These are phyloP conservation scores for Rhipidura dahli DNA, from an alignment of 2,113 vertebrate genomes.

Conservation along the genomic window DNA sequence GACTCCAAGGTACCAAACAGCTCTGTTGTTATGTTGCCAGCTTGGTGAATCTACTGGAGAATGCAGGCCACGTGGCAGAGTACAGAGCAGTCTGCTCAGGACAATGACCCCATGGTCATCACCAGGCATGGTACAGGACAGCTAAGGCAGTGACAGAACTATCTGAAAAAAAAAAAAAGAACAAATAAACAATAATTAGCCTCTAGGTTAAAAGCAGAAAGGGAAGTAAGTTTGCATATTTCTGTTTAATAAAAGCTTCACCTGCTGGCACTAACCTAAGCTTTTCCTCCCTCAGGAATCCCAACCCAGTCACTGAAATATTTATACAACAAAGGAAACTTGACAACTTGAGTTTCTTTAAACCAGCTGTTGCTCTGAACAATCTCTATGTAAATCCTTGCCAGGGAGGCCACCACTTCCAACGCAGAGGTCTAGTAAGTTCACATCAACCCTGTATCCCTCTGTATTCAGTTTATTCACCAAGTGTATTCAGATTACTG, in stretches of 20 bases:
- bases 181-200: background rate
- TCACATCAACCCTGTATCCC: background rate
- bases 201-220: background rate
- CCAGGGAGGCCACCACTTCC: background rate
- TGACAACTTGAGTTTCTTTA: background rate
- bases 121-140: background rate
- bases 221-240: background rate
- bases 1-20: background rate
- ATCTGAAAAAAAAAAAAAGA: background rate
- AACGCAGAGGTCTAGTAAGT: background rate
- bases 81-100: background rate
- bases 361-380: background rate
- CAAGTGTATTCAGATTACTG: fast-evolving
- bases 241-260: background rate
- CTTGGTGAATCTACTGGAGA: background rate
- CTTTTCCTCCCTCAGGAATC: background rate
- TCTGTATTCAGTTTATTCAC: background rate
- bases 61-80: background rate
- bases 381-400: background rate
- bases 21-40: fast-evolving
- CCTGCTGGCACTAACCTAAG: background rate
- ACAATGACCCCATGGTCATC: background rate
- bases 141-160: background rate
- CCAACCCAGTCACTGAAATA: background rate
- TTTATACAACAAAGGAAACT: background rate